A percentile compares a stretch with the other conserved stretches of the same genome.
phyloP scores from a whole-genome alignment of 2,888 invertebrate genomes.

The Apodemia hepburni region DNA sequence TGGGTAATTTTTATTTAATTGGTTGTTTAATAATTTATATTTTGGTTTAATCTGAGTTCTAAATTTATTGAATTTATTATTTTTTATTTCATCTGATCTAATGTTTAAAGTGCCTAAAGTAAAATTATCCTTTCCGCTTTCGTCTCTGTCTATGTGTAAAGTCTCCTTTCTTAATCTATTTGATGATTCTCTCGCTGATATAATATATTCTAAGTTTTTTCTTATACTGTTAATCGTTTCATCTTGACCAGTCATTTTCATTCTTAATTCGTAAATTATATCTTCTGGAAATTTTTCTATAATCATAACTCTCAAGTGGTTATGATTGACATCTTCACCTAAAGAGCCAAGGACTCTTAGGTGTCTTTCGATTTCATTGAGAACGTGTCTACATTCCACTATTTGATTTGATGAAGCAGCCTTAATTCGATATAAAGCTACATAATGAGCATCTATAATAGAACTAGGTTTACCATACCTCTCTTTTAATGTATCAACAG shows the following conservation, averaged over 20 bases:
- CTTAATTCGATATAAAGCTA: slow-evolving; percentile 28
- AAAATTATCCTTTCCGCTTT: slow-evolving; percentile 15
- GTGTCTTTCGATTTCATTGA: slow-evolving; percentile 34
- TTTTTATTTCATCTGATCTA: neutral
- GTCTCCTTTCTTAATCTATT: slow-evolving; percentile 14
- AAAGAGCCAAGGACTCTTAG: slow-evolving; percentile 32
- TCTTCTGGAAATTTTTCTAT: slow-evolving; percentile 28
- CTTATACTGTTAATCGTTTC: slow-evolving; percentile 24
- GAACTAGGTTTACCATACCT: slow-evolving; percentile 24
- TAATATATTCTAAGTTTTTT: slow-evolving; percentile 24
- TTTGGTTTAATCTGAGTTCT: neutral
- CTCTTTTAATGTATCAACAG: slow-evolving; percentile 28
- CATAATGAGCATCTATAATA: slow-evolving; percentile 32
- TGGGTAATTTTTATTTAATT: neutral
- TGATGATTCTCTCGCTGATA: slow-evolving; percentile 25
- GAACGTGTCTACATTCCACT: slow-evolving; percentile 23
- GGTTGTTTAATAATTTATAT: neutral
- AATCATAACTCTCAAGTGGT: slow-evolving; percentile 27
- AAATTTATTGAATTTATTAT: neutral
- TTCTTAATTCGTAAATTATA: slow-evolving; percentile 27
- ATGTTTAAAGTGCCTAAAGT: slow-evolving; percentile 20
- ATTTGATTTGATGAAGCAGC: slow-evolving; percentile 4
- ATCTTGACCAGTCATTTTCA: slow-evolving; percentile 21
- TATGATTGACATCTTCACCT: slow-evolving; percentile 34
- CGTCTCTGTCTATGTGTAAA: neutral